Conservation (phyloP, 2,797 vertebrate species). For the Enteromius anoplus region DNA sequence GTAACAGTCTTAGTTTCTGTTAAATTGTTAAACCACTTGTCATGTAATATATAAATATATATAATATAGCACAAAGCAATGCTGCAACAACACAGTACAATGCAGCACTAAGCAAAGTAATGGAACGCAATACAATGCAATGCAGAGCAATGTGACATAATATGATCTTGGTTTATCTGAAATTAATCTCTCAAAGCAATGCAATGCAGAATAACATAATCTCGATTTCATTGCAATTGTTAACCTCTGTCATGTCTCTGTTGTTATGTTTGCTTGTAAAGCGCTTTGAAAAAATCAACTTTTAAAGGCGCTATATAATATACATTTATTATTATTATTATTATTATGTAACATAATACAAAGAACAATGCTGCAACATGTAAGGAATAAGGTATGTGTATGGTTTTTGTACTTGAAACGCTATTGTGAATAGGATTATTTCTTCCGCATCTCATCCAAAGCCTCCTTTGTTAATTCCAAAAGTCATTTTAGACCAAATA, state of each 20-base stretch:
- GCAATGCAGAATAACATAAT: not conserved
- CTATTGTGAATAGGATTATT: no score
- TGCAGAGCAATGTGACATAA: not conserved
- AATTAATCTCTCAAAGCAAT: not conserved
- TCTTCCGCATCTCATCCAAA: no score
- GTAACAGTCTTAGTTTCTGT: not conserved
- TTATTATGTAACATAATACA: not conserved
- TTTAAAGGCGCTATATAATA: no score
- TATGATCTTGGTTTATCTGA: not conserved
- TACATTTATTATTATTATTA: no score
- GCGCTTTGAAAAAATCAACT: no score
- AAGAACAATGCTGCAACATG: no score
- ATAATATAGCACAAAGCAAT: not conserved
- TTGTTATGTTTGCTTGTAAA: no score
- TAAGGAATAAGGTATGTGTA: no score
- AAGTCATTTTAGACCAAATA: no score
- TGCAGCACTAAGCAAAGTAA: not conserved
- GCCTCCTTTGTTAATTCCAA: no score
- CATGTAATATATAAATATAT: not conserved
- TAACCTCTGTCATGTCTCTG: not conserved
- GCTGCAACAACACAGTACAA: not conserved
- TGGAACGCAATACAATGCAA: not conserved
- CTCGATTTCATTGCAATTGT: not conserved
- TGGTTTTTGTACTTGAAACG: no score
- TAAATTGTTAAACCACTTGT: slow-evolving; percentile 2